Evolutionary conservation across 2,113 vertebrate genomes (phyloP).

Genomic region (Galbula dea): DNA sequence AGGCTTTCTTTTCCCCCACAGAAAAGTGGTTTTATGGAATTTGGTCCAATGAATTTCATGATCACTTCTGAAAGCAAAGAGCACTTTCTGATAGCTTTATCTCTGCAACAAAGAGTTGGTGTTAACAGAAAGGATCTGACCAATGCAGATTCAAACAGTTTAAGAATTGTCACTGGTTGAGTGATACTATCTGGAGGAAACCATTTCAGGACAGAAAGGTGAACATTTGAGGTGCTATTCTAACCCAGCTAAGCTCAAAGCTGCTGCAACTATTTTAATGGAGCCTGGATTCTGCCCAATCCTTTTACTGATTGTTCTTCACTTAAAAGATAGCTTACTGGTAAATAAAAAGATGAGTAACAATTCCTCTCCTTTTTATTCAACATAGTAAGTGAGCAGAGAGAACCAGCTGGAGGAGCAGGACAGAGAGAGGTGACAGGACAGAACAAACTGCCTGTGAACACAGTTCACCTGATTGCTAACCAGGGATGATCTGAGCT

Average conservation of each 20-base stretch:
- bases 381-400: background rate
- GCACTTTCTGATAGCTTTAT: slow-evolving; percentile 31
- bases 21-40: slow-evolving; percentile 21
- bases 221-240: background rate
- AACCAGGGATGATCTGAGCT: background rate
- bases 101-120: background rate
- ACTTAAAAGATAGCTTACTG: background rate
- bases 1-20: slow-evolving; percentile 42
- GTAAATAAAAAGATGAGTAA: background rate
- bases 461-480: background rate
- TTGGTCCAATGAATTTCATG: slow-evolving; percentile 48
- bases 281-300: background rate
- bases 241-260: background rate
- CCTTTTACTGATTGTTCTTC: background rate
- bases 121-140: background rate
- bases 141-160: background rate
- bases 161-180: background rate
- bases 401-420: background rate
- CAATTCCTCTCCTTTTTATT: background rate
- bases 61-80: slow-evolving; percentile 44
- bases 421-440: background rate
- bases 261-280: background rate
- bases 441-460: background rate
- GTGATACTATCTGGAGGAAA: background rate
- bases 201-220: background rate